These are phyloP conservation scores for Rhopalosiphum nymphaeae DNA, from an alignment of 2,888 invertebrate species.

Conservation along the genomic window DNA sequence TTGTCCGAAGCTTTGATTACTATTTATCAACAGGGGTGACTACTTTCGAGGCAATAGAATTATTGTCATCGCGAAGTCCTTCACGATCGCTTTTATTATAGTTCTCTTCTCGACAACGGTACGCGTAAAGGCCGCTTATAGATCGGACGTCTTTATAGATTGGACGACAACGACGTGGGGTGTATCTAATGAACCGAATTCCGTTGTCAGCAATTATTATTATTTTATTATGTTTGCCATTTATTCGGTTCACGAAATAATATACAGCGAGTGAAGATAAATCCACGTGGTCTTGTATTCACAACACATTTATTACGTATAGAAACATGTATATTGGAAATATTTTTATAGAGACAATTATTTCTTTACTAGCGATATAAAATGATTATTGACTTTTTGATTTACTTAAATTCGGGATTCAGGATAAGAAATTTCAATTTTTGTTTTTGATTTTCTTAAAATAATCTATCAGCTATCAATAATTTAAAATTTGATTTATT, in stretches of 20 bases:
- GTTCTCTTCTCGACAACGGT: background rate
- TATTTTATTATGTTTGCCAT: conserved; percentile 45
- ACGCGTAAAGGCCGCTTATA: background rate
- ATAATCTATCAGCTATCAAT: background rate
- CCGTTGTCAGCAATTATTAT: conserved; percentile 43
- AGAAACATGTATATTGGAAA: background rate
- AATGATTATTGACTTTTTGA: background rate
- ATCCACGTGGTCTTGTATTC: background rate
- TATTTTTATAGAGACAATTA: background rate
- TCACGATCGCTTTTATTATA: conserved; percentile 2
- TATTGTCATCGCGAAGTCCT: background rate
- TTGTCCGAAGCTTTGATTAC: conserved; percentile 21
- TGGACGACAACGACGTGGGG: background rate
- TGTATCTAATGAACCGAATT: conserved; percentile 49
- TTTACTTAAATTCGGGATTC: background rate
- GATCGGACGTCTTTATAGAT: background rate
- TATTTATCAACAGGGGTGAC: conserved; percentile 25
- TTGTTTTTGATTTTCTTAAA: background rate
- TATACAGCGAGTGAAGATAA: background rate
- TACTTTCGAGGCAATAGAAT: background rate
- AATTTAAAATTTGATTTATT: background rate
- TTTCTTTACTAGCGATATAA: background rate
- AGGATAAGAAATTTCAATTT: background rate
- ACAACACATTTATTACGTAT: background rate
- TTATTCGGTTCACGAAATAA: conserved; percentile 33